A percentile compares a stretch with the other conserved stretches of the same genome.
phyloP scores from a whole-genome alignment of 2,888 invertebrate genomes.

The Pomacea canaliculata region DNA sequence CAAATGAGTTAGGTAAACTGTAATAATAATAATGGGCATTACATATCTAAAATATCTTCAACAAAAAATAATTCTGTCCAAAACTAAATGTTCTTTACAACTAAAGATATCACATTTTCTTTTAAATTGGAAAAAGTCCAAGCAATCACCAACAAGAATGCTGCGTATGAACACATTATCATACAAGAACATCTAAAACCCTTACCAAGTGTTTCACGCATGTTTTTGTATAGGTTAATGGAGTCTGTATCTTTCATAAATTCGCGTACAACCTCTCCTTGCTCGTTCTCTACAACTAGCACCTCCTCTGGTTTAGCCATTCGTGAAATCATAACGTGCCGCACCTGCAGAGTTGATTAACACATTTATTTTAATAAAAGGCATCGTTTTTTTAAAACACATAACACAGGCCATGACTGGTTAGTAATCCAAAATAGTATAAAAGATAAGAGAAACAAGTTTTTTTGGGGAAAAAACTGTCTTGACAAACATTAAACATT shows the following conservation, averaged over 20 bases:
- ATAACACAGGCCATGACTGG: too few relatives aligned
- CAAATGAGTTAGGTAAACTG: constrained; percentile 97
- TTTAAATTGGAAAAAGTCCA: too few relatives aligned
- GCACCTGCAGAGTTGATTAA: constrained; percentile 73
- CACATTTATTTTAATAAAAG: neutral
- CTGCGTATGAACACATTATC: too few relatives aligned
- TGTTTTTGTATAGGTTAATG: constrained; percentile 98
- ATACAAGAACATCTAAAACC: neutral
- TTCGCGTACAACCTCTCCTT: constrained; percentile 98
- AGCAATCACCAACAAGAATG: too few relatives aligned
- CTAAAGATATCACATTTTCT: too few relatives aligned
- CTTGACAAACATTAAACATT: neutral
- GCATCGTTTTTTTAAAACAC: too few relatives aligned
- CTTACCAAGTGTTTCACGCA: constrained; percentile 82
- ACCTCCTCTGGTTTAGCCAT: constrained; percentile 99
- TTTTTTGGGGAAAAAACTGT: neutral
- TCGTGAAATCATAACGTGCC: constrained; percentile 97
- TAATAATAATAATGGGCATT: constrained; percentile 33
- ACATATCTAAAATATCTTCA: neutral
- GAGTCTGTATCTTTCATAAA: constrained; percentile 99
- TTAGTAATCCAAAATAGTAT: too few relatives aligned
- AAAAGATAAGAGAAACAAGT: neutral
- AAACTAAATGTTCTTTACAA: neutral
- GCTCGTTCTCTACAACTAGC: constrained; percentile 98
- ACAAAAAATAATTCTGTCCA: neutral